Base-by-base conservation (phyloP, 2,113 vertebrate genomes). In the Antigone vipio region DNA sequence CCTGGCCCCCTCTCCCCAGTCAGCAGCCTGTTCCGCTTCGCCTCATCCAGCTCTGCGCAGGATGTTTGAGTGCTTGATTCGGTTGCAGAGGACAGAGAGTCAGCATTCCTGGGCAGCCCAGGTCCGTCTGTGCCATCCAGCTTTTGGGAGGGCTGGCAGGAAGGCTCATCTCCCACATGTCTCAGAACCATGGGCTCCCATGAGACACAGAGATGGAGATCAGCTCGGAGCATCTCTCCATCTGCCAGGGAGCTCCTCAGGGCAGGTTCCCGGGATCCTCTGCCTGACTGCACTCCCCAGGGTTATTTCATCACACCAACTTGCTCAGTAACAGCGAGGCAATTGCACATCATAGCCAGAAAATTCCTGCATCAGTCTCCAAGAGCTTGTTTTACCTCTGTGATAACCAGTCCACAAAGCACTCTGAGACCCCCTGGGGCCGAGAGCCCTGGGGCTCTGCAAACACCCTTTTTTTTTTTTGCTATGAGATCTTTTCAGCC, bases 401-500 rank as follows among this genome's bases (percentile, higher is more conserved):
- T 34, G 81, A 92, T 92, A 93, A 92, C 56, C 59, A 62, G 45
- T 76, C 75, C 77, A 75, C 45, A 91, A 90, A 96, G 75, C 38
- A 87, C 50, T 55, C 50, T 7, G 22, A 60, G 49, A 89, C 77
- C 9, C 67, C 68, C 78, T n/a, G 35, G 29, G 59, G 62, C 49
- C 13, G 20, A 86, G 24, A 75, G 64, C 52, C 35, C 84, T 42
- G 23, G 6, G 40, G 53, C 56, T 89, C 59, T 96, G 74, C 86
- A 77, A 94, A 67, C 49, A 71, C 42, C 17, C 64, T 73, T 84
- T 79, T 79, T 71, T 79, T 71, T 85, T 71, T 72, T 73, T 79
- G 26, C n/a, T 9, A 3, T 74, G 79, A 38, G 60, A 88, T 85
- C 87, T 89, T 95, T 97, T 92, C 92, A 96, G 87, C 47, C 59